Conservation (phyloP, 2,888 invertebrate genomes). For the Tinea pellionella region DNA sequence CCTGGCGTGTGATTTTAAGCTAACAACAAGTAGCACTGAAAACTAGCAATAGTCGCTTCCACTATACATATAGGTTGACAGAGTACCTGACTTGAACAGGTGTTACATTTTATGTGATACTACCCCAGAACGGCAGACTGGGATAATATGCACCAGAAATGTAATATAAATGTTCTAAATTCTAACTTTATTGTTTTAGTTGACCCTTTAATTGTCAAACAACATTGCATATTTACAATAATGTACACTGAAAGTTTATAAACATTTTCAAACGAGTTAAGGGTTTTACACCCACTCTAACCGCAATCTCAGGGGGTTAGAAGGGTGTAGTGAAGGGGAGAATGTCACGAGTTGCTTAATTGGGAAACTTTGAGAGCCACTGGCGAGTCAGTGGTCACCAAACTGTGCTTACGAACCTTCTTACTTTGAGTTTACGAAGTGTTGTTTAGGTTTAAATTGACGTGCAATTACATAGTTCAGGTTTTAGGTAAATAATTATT, state of each 20-base stretch:
- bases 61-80: no score
- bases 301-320: not conserved
- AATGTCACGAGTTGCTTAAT: not conserved
- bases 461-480: no score
- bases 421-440: not conserved
- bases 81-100: no score
- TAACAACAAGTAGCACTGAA: no score
- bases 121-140: no score
- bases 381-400: not conserved
- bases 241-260: not conserved
- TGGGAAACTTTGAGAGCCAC: not conserved
- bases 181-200: no score
- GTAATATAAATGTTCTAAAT: no score
- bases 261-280: not conserved
- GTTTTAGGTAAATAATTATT: no score
- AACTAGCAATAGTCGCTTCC: no score
- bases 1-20: no score
- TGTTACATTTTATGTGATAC: no score
- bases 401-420: not conserved
- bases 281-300: not conserved
- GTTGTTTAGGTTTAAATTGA: not conserved
- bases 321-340: not conserved
- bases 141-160: no score
- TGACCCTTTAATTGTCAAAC: not conserved
- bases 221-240: not conserved